Base-by-base conservation (phyloP, 2,113 vertebrate species). In the Pavo muticus region DNA sequence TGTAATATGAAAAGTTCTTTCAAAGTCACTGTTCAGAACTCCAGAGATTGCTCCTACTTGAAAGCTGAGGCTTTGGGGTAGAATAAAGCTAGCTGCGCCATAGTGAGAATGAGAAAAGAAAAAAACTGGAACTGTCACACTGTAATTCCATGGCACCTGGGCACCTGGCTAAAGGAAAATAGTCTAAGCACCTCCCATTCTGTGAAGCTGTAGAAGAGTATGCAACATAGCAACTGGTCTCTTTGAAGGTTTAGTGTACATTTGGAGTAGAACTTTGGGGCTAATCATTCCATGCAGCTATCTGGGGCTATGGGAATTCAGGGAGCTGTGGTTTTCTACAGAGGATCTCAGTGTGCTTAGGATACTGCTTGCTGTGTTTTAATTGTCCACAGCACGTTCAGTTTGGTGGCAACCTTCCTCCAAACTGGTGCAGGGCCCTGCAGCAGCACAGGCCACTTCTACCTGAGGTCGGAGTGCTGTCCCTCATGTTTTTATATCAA, bases 171-270 rank as follows among this genome's bases (percentile, higher is more conserved):
- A 57, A 19, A 85, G 47, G 32, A 76, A 82, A 63, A 45, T 17
- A 61, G 9, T 57, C 35, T 24, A 32, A 70, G 48, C 29, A 74
- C 48, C 9, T 76, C 19, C 42, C 45, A 6, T 72, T 68, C 6
- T 6, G 0, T 76, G 40, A 81, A 72, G 45, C 1, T 61, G 19
- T 42, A 50, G 45, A 23, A 50, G 44, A 68, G 21, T 11, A 68
- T 30, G 19, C 44, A 39, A 44, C 11, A 21, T 15, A 37, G 37
- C 37, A 47, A 9, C 30, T 59, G 42, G 25, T 59, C n/a, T 65
- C 48, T 69, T 11, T 6, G 44, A 45, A 63, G 52, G 45, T 10
- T 57, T 6, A 11, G 3, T 0, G 0, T 61, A 35, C 19, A 16
- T 56, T 67, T 56, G 35, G 9, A 16, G 6, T 27, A 25, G 48